Evolutionary conservation across 2,113 vertebrate genomes (phyloP).

Genomic region (Stomatorhinus ivindoensis): DNA sequence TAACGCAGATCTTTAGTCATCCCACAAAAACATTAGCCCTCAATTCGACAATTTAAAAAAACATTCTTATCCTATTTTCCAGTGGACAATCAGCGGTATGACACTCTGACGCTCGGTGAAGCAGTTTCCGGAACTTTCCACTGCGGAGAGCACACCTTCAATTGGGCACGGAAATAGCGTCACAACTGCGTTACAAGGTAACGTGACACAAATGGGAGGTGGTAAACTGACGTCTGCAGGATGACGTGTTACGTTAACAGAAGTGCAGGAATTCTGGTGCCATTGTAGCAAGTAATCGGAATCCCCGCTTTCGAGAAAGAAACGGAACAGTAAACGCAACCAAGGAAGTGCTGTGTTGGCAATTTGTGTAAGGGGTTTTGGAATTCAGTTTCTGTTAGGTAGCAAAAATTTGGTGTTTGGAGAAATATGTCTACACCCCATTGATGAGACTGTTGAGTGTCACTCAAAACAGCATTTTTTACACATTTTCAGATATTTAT

Average conservation of each 20-base stretch:
- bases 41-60: background rate
- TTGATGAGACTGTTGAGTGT: background rate
- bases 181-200: constrained; percentile 34
- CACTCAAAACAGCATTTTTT: background rate
- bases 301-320: constrained; percentile 34
- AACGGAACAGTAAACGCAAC: constrained; percentile 54
- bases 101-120: background rate
- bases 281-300: background rate
- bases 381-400: background rate
- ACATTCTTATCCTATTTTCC: background rate
- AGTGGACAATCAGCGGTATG: background rate
- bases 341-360: background rate
- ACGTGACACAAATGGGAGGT: constrained; percentile 30
- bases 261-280: constrained; percentile 22
- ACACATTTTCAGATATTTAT: constrained; percentile 15
- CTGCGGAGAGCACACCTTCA: constrained; percentile 31
- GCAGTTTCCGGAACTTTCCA: constrained; percentile 13
- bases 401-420: background rate
- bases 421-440: background rate
- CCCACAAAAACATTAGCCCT: background rate
- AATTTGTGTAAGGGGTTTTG: background rate
- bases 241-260: constrained; percentile 52
- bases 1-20: background rate
- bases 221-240: constrained; percentile 52
- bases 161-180: constrained; percentile 57